Percentiles rank a stretch among this genome's conserved stretches.
These are phyloP conservation scores for Siniperca scherzeri DNA, from an alignment of 2,797 vertebrate species.

Conservation along the genomic window DNA sequence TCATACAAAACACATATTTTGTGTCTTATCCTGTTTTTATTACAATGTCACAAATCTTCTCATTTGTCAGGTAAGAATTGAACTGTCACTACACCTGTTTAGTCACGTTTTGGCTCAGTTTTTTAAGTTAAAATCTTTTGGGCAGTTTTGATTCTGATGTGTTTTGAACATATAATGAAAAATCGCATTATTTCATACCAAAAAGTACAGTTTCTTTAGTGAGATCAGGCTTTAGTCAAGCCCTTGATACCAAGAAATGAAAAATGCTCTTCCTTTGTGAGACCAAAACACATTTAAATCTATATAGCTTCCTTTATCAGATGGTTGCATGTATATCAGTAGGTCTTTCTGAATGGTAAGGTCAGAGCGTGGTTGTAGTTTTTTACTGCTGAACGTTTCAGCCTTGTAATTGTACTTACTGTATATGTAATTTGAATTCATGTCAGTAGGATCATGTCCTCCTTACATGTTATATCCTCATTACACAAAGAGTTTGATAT, in stretches of 20 bases:
- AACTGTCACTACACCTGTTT: neutral
- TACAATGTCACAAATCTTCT: neutral
- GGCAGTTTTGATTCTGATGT: neutral
- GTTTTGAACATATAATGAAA: neutral
- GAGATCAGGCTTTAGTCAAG: neutral
- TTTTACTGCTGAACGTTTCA: neutral
- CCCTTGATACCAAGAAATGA: slow-evolving; percentile 16
- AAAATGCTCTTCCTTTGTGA: slow-evolving; percentile 20
- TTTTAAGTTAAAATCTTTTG: neutral
- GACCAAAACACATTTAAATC: neutral
- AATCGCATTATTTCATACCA: neutral
- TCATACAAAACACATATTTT: neutral
- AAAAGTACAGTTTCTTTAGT: neutral
- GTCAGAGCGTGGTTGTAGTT: slow-evolving; percentile 10
- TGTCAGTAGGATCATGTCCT: neutral
- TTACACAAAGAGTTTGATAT: neutral
- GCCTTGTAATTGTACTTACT: neutral
- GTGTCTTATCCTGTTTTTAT: neutral
- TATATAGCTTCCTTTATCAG: slow-evolving; percentile 2
- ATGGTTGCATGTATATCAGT: neutral
- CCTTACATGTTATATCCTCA: neutral
- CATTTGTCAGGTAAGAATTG: neutral
- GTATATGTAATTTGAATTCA: slow-evolving; percentile 10
- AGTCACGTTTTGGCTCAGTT: neutral
- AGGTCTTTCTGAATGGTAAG: slow-evolving; percentile 20